phyloP scores from a whole-genome alignment of 2,797 vertebrate genomes.

The Phyllotis vaccarum region DNA sequence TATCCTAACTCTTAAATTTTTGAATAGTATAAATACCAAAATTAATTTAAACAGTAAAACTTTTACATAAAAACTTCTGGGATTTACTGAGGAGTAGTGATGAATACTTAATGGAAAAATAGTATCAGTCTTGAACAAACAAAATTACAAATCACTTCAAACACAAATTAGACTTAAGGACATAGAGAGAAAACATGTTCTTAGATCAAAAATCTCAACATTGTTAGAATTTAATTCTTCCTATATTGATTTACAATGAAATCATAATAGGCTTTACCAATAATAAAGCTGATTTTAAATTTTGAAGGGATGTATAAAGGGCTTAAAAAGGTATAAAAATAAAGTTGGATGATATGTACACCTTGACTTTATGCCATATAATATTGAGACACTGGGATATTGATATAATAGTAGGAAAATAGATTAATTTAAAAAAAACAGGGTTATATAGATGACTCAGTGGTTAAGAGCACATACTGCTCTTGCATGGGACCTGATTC shows the following conservation, averaged over 20 bases:
- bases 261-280: conserved; percentile 8
- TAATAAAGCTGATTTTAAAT: neutral
- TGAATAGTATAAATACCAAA: conserved; percentile 29
- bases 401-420: neutral
- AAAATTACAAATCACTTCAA: conserved; percentile 12
- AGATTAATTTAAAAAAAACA: neutral
- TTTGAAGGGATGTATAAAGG: neutral
- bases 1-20: neutral
- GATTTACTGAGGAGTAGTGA: conserved; percentile 12
- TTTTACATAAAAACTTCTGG: neutral
- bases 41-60: conserved; percentile 49
- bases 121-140: neutral
- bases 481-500: neutral
- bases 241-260: conserved; percentile 44
- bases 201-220: neutral
- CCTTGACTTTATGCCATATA: conserved; percentile 10
- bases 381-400: neutral
- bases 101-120: conserved; percentile 13
- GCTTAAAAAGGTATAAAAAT: neutral
- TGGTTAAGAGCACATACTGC: neutral
- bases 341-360: neutral
- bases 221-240: neutral
- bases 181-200: neutral
- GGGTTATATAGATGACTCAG: too few relatives aligned
- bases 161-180: neutral